Percentiles rank a stretch among this genome's conserved stretches.
These are phyloP conservation scores for Brenthis hecate DNA, from an alignment of 2,888 invertebrate genomes.

Conservation along the genomic window DNA sequence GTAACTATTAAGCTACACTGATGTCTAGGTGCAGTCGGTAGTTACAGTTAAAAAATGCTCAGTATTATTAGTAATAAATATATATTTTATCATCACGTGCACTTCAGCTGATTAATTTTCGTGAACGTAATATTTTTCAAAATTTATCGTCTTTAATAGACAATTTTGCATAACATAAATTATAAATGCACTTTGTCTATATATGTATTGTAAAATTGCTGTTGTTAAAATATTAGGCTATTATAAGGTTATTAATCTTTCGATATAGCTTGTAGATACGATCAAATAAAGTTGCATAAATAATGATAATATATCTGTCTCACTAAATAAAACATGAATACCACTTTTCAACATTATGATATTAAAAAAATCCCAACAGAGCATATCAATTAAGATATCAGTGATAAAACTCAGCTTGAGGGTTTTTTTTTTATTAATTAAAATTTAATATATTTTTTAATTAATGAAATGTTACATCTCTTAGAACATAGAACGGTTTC, in stretches of 20 bases:
- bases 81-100: no score
- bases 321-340: slow-evolving; percentile 10
- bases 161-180: no score
- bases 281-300: slow-evolving; percentile 23
- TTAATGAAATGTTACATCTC: slow-evolving; percentile 4
- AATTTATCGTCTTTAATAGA: no score
- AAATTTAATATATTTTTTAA: slow-evolving; percentile 9
- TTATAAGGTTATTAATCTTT: slow-evolving; percentile 25
- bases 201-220: no score
- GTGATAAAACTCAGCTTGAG: slow-evolving; percentile 18
- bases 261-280: background rate
- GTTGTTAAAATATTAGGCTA: background rate
- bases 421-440: background rate
- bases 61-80: no score
- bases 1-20: no score
- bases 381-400: slow-evolving; percentile 20
- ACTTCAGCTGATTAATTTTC: no score
- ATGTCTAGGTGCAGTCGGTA: no score
- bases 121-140: no score
- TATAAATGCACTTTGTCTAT: no score
- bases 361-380: slow-evolving; percentile 2
- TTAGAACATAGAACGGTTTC: slow-evolving; percentile 7
- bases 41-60: no score
- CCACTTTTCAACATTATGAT: background rate
- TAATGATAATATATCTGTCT: slow-evolving; percentile 4